Conservation (phyloP, 2,888 invertebrate genomes). For the Diarsia mendica region DNA sequence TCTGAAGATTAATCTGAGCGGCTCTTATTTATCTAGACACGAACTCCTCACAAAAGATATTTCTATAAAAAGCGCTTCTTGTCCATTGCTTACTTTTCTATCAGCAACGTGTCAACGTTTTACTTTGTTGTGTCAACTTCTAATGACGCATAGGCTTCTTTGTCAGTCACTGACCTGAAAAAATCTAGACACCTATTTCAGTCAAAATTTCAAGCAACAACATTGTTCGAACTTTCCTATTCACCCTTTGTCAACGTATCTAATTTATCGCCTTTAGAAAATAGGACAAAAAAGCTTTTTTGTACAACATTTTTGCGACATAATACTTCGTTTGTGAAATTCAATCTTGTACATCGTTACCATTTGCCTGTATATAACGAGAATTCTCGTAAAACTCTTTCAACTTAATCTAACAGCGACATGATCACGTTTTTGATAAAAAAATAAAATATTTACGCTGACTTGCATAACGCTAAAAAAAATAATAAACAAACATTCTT, state of each 20-base stretch:
- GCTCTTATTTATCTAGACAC: too few species aligned
- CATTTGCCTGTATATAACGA: constrained; percentile 36
- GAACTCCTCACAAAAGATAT: too few species aligned
- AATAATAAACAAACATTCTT: neutral
- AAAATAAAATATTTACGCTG: neutral
- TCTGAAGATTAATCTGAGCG: too few species aligned
- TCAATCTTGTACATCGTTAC: constrained; percentile 39
- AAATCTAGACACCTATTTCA: neutral
- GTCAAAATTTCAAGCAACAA: constrained; percentile 10
- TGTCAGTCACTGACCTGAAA: neutral
- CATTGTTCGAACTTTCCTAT: constrained; percentile 18
- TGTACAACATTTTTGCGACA: constrained; percentile 14
- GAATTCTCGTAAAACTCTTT: constrained; percentile 15
- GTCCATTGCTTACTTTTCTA: neutral
- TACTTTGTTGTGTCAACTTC: neutral
- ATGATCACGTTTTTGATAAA: constrained; percentile 16
- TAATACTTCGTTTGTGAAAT: constrained; percentile 48
- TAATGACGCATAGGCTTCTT: neutral
- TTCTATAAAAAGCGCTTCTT: too few species aligned
- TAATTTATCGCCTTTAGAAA: constrained; percentile 35
- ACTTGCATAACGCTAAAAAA: neutral
- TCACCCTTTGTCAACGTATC: constrained; percentile 39
- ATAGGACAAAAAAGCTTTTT: constrained; percentile 34
- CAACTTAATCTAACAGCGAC: constrained; percentile 9
- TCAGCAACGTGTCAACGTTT: neutral